These are phyloP conservation scores for Xyrauchen texanus DNA, from an alignment of 2,113 vertebrate genomes.

Conservation along the genomic window DNA sequence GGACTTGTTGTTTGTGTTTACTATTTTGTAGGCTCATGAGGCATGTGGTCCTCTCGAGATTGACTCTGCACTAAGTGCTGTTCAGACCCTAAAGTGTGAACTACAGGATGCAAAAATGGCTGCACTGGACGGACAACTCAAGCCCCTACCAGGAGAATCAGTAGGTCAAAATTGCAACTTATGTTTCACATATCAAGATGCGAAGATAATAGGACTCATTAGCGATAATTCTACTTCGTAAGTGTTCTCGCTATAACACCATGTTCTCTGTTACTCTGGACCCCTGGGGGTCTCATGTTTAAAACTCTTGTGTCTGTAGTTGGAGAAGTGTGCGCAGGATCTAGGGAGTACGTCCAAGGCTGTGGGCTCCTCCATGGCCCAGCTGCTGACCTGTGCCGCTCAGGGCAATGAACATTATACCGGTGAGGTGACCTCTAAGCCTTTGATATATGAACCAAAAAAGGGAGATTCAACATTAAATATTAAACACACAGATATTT, in stretches of 20 bases:
- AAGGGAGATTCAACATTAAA: not conserved
- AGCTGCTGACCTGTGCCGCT: conserved; percentile 93
- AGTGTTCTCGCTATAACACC: too few species aligned
- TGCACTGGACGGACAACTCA: conserved; percentile 85
- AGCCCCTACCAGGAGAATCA: conserved; percentile 96
- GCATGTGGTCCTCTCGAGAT: conserved; percentile 98
- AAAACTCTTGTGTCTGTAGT: conserved; percentile 67
- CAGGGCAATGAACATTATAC: conserved; percentile 98
- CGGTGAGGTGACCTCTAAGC: conserved; percentile 73
- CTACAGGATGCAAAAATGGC: conserved; percentile 96
- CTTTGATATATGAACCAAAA: not conserved
- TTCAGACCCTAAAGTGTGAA: conserved; percentile 91
- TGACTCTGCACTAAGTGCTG: conserved; percentile 90
- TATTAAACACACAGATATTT: not conserved
- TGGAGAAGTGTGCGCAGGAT: conserved; percentile 97
- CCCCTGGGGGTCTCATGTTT: not conserved
- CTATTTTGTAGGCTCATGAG: conserved; percentile 85
- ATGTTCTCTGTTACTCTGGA: too few species aligned
- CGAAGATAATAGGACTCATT: too few species aligned
- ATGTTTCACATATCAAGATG: too few species aligned
- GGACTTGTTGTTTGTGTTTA: not conserved
- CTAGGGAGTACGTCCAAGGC: conserved; percentile 96
- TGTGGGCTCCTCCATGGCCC: conserved; percentile 97
- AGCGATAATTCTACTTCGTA: too few species aligned
- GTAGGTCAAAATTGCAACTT: conserved; percentile 65